Evolutionary conservation across 2,113 vertebrate species (phyloP).

Genomic region (Triplophysa tibetana): DNA sequence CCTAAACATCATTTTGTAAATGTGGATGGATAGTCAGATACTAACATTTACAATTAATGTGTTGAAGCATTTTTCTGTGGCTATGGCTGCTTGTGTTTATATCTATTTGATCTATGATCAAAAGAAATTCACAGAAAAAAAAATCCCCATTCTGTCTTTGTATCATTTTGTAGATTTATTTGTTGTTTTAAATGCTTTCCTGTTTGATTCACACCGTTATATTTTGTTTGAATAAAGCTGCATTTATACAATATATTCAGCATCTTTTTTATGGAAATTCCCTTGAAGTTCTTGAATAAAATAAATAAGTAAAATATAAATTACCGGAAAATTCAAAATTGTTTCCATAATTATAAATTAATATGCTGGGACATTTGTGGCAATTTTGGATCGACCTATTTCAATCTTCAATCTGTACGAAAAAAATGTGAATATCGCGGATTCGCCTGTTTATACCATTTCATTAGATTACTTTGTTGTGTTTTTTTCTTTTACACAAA

Average conservation of each 20-base stretch:
- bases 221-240: not conserved
- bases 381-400: not conserved
- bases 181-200: not conserved
- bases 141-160: not conserved
- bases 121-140: not conserved
- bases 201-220: not conserved
- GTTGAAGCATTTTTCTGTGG: not conserved
- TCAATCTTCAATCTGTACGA: not conserved
- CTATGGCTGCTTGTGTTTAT: not conserved
- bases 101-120: constrained; percentile 36
- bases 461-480: not conserved
- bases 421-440: not conserved
- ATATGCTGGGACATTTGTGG: not conserved
- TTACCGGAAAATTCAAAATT: not conserved
- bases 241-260: not conserved
- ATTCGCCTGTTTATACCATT: not conserved
- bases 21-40: not conserved
- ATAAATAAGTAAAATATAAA: too few relatives aligned
- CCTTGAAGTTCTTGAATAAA: too few relatives aligned
- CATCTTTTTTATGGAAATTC: too few relatives aligned
- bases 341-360: not conserved
- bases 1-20: not conserved
- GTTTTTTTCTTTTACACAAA: not conserved
- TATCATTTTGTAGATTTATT: not conserved
- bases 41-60: not conserved